Percentiles rank a stretch among this genome's conserved stretches.
These are phyloP conservation scores for Patagioenas fasciata DNA, from an alignment of 2,113 vertebrate genomes.

Conservation along the genomic window DNA sequence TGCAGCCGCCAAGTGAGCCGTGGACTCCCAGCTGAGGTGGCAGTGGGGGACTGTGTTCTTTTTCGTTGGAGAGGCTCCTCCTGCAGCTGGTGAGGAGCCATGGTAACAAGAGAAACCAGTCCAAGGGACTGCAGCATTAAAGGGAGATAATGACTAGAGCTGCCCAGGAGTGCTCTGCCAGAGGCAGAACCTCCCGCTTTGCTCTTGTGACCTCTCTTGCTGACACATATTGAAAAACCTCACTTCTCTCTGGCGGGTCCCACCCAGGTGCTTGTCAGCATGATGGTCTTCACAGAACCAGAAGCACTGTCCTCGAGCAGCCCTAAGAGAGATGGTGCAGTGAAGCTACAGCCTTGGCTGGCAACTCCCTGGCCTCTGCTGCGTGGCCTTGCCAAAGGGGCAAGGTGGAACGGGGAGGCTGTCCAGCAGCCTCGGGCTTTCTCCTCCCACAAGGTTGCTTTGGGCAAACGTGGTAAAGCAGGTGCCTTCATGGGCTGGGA, in stretches of 20 bases:
- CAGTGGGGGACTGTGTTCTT: neutral
- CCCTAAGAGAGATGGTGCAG: fast-evolving
- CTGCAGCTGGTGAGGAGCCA: neutral
- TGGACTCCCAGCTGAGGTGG: neutral
- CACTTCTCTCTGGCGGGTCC: neutral
- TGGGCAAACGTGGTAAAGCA: neutral
- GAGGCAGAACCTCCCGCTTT: neutral
- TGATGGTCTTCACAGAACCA: neutral
- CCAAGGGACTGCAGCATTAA: neutral
- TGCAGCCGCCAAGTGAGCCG: fast-evolving
- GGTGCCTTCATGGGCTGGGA: neutral
- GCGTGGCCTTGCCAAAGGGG: neutral
- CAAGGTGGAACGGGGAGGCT: neutral
- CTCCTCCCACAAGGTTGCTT: neutral
- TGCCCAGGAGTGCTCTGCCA: neutral
- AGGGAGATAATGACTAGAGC: neutral
- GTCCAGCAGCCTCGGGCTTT: neutral
- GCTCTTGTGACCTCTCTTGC: neutral
- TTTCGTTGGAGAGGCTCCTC: neutral
- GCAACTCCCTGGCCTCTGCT: neutral
- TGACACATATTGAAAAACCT: neutral
- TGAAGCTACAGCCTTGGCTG: neutral
- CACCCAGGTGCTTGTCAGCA: fast-evolving
- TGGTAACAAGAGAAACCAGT: neutral
- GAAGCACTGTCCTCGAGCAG: neutral